Base-by-base conservation (phyloP, 1,140 invertebrate species). In the Stenopsyche tienmushanensis region DNA sequence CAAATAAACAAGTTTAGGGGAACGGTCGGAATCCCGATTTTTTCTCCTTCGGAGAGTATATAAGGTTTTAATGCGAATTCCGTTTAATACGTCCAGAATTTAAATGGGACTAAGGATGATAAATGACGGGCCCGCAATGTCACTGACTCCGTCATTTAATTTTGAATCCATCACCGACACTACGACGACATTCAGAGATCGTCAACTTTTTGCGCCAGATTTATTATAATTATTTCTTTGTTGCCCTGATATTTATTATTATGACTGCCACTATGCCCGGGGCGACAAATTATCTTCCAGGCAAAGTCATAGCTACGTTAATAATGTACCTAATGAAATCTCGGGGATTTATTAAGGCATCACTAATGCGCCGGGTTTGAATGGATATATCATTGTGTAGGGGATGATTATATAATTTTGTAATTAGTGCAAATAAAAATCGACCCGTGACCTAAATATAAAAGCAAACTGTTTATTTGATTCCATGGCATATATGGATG, bases 221-320 rank as follows among this genome's bases (percentile, higher is more conserved):
- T 58, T 65, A 65, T 65, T 65, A 65, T 58, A 57, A 65, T 65
- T 65, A 65, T 65, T 49, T 65, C 44, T 39, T 53, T 53, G 20
- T 18, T 53, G 44, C 7, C 21, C 23, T 29, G 50, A 3, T 53
- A 24, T 53, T 53, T 53, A 25, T 25, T 53, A 53, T 25, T 25
- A 26, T 26, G 23, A 53, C n/a, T 53, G 10, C 5, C 29, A 34
- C n/a, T 2, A 18, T 18, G 18, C 15, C 23, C 50, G 23, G 21
- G 10, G 50, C 17, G 13, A 53, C 26, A 53, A 53, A 53, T 53
- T 26, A 53, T 53, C 7, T 25, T 53, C 21, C 21, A 10, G 21
- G 17, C 21, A 2, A 34, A 7, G 29, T 34, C 29, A 13, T 13
- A 34, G 29, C 29, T 7, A 13, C 29, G 29, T 34, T 34, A 34